Conservation (phyloP, 1,140 invertebrate species). For the Lucilia cuprina region DNA sequence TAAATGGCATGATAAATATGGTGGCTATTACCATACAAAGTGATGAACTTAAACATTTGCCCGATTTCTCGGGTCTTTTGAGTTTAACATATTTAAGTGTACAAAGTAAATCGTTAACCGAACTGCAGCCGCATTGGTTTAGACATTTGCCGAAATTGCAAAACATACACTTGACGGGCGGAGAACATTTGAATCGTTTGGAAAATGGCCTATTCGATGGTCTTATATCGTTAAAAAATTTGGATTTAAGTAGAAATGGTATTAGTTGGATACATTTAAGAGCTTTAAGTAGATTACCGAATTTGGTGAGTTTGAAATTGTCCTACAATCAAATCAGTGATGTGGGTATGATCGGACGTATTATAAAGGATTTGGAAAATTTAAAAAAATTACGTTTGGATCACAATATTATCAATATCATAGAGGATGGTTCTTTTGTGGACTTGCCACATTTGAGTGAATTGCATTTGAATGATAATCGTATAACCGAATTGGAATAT, state of each 20-base stretch:
- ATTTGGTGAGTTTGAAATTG: constrained; percentile 75
- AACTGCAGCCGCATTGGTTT: constrained; percentile 76
- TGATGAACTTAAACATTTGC: constrained; percentile 74
- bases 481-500: constrained; percentile 76
- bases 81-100: constrained; percentile 73
- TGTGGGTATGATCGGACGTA: constrained; percentile 78
- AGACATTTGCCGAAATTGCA: constrained; percentile 75
- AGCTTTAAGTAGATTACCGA: constrained; percentile 74
- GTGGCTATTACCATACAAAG: constrained; percentile 84
- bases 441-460: constrained; percentile 76
- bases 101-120: constrained; percentile 73
- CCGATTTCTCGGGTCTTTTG: constrained; percentile 71
- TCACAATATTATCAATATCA: constrained; percentile 72
- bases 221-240: constrained; percentile 73
- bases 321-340: constrained; percentile 76
- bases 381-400: constrained; percentile 75
- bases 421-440: constrained; percentile 81
- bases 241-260: constrained; percentile 81
- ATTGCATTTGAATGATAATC: constrained; percentile 75
- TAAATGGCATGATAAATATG: constrained; percentile 76
- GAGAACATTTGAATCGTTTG: constrained; percentile 69
- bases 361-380: constrained; percentile 75
- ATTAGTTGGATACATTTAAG: constrained; percentile 81
- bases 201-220: constrained; percentile 78
- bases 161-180: constrained; percentile 77